Base-by-base conservation (phyloP, 2,888 invertebrate species). In the Cantharis lateralis region DNA sequence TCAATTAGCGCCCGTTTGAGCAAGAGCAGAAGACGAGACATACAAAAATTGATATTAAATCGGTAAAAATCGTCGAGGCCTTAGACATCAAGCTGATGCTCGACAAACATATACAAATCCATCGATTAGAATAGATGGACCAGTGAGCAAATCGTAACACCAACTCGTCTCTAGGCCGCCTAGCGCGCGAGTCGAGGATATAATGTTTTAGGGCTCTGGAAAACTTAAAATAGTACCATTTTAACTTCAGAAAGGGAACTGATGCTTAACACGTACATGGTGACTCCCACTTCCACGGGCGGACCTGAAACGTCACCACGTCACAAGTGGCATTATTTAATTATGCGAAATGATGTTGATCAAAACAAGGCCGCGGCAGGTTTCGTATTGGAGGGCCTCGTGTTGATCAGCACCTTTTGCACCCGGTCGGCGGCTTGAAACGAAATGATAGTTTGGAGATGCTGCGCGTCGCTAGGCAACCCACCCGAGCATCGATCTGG, bases 71-170 rank as follows among this genome's bases (percentile, higher is more conserved):
- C 97, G 97, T 97, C 93, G 96, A 94, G 91, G 97, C 97, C 93
- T 98, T 97, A 91, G 97, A 97, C 91, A 98, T 96, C 90, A 97
- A 96, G 93, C 96, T 96, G 93, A 98, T 98, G 92, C 96, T 96
- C 91, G 91, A 98, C 97, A 93, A 96, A 97, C 95, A 98, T 96
- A 91, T 91, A 68, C 70, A 62, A 97, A 96, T 90, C 96, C 90
- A 98, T 97, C 91, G 96, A 96, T 91, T 97, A 18, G 64, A 66
- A 66, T 97, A 89, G 98, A 96, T 90, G 95, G 95, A 93, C 96
- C 97, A 97, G 95, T 90, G 96, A 94, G 92, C 85, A 86, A 86
- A 86, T 83, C 84, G 84, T 78, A 81, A 80, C 80, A 82, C 83
- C 82, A 84, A 83, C 83, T 85, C 85, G 85, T 84, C 86, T 85